Base-by-base conservation (phyloP, 1,140 invertebrate species). In the Drosophila gunungcola region DNA sequence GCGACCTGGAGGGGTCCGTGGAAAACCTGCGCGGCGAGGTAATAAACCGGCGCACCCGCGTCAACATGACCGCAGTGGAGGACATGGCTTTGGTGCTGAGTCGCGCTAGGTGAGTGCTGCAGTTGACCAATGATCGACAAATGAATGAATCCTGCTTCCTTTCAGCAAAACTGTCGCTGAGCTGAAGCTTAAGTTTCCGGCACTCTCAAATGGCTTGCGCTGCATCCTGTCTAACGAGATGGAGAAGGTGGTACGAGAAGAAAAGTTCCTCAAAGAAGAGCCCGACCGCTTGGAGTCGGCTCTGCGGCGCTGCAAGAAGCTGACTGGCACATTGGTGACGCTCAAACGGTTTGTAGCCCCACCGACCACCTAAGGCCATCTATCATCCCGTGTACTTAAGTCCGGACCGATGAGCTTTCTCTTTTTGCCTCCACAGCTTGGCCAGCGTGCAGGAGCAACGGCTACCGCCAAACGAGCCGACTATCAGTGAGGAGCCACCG, bases 1-100 rank as follows among this genome's bases (percentile, higher is more conserved):
- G 97, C 78, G 98, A 99, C 92, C 94, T 99, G 49, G 98, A 99
- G 93, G 95, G 95, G 29, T 97, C 97, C 4, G 98, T 99, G 3
- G 98, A 99, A 93, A 97, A 98, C 91, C 93, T 99, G 43, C 94
- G 98, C 55, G 97, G 97, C 43, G 98, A 99, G 92, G 98, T 99
- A 0, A 98, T 99, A 49, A 98, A 98, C 93, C 95, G 97, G 57
- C 96, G 98, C 91, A 98, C 97, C 46, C 95, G 98, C 39, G 98
- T 99, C 10, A 99, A 98, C 91, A 98, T 98, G 97, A 95, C 96
- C 0, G 98, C 99, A 91, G 98, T 99, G 2, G 98, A 99, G 92
- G 97, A 97, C 80, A 98, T 99, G 95, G 98, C 98, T 13, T 94
- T 99, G 73, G 95, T 98, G 60, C 93, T 99, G 13, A 97, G 96